Evolutionary conservation across 2,113 vertebrate genomes (phyloP), one percentile per base, ranked within the genome.

Genomic region (Spea bombifrons): DNA sequence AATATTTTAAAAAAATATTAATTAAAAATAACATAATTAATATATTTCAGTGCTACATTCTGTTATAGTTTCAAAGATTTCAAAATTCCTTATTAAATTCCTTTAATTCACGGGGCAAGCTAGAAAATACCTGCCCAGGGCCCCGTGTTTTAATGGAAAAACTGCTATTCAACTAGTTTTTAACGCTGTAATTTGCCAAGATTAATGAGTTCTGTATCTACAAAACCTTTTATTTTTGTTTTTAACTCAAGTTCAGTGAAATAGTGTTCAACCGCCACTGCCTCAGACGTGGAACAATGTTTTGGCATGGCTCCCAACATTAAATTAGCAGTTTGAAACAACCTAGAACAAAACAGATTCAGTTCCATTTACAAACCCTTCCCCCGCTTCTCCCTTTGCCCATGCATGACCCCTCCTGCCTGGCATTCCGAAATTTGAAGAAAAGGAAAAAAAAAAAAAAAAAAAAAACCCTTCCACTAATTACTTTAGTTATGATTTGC

Each of bases 401-500:
- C 0, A 0, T 45, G 47, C 1, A 66, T 13, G 61, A 72, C 76
- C 63, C 7, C n/a, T n/a, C 48, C 75, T 70, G 57, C 59, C 16
- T 16, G 2, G 43, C 10, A 72, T 71, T 63, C 17, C 77, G 82
- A 83, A 80, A 85, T 61, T 79, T 73, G 30, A 30, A 30, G 30
- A 30, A 30, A 30, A 30, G 30, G 30, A 30, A 30, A 30, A 30
- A 85, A 80, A 81, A 85, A 83, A 30, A 30, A 30, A 30, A 30
- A 30, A 30, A 30, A 85, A 80, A 81, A 85, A 83, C 30, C 50
- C 16, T 66, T 43, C 45, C 17, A 57, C 78, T 89, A 92, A 88
- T 91, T 89, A 88, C 75, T 5, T 10, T 10, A 66, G 13, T 75
- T 85, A 85, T 81, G 83, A 89, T 88, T 88, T 92, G 82, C 83